Evolutionary conservation across 2,113 vertebrate genomes (phyloP), one percentile per base, ranked within the genome.

Genomic region (Catharus fuscescens): DNA sequence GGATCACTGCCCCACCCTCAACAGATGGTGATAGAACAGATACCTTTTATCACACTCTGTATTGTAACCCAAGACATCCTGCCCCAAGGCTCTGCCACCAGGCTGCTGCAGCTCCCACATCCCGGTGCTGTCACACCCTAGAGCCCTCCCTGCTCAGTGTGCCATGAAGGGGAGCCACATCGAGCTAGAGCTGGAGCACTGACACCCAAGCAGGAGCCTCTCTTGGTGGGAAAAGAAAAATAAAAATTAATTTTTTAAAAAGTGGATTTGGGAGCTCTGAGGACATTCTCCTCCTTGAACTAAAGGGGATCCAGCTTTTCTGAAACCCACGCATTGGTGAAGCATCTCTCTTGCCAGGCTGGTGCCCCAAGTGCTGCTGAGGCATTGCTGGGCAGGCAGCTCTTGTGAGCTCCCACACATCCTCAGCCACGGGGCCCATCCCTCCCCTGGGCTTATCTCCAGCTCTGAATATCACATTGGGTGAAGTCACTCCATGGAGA

Each of bases 111-210:
- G 76, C 54, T 83, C 59, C 72, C 65, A 44, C 29, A 52, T 28
- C 50, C 47, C 48, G 54, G 87, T 10, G 50, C 72, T 89, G 88
- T 70, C 92, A 90, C 66, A 82, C 47, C 85, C 5, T 38, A 5
- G 31, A 71, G 69, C 40, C 57, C 54, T 50, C 52, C 52, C 57
- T 76, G 52, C 38, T 84, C 57, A 40, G 57, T 5, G 82, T 45
- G 62, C 88, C 95, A 57, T 40, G 71, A 85, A 94, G 90, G 57
- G 66, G 52, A 96, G 40, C 38, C 26, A 13, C 2, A 3, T 2
- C 0, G 10, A 42, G 36, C 24, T 53, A 3, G 19, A 40, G 0
- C 4, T 0, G 0, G 17, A 59, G 34, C 1, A 2, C 65, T 74
- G 26, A 2, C 8, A 40, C 48, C 9, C 11, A 54, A 85, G 72